Conservation (phyloP, 2,797 vertebrate species). For the Poecilia picta region DNA sequence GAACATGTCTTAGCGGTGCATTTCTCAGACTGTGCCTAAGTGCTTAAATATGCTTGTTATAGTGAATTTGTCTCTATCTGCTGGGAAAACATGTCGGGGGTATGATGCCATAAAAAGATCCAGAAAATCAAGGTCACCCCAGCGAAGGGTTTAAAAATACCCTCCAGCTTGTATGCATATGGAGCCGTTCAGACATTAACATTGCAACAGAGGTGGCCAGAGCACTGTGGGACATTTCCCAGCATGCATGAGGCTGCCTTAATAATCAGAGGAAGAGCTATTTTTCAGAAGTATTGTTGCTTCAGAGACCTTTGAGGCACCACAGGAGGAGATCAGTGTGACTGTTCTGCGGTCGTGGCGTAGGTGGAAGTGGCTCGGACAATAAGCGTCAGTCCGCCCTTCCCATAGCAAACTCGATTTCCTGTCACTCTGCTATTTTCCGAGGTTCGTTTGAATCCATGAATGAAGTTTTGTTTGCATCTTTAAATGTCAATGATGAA, state of each 20-base stretch:
- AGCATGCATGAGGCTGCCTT: constrained; percentile 50
- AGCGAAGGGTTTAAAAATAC: constrained; percentile 63
- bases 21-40: constrained; percentile 20
- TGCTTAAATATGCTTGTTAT: constrained; percentile 20
- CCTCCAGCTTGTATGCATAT: constrained; percentile 65
- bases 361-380: constrained; percentile 78
- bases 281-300: constrained; percentile 75
- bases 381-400: constrained; percentile 72
- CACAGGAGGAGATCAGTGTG: constrained; percentile 66
- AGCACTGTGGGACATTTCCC: constrained; percentile 62
- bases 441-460: constrained; percentile 59
- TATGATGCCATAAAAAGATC: constrained; percentile 47
- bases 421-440: constrained; percentile 54
- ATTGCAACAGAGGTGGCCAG: constrained; percentile 45
- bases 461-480: constrained; percentile 64
- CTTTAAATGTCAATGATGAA: constrained; percentile 65
- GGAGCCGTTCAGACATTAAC: constrained; percentile 57
- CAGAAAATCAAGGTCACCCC: constrained; percentile 62
- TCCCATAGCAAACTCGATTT: constrained; percentile 76
- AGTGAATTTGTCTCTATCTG: constrained; percentile 30
- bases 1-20: constrained; percentile 20
- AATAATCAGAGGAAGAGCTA: constrained; percentile 78
- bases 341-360: constrained; percentile 62
- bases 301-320: constrained; percentile 72
- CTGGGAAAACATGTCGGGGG: constrained; percentile 17